Percentiles rank a stretch among this genome's conserved stretches.
These are phyloP conservation scores for Gadopsis bispinosus DNA, from an alignment of 2,797 vertebrate genomes.

Conservation along the genomic window DNA sequence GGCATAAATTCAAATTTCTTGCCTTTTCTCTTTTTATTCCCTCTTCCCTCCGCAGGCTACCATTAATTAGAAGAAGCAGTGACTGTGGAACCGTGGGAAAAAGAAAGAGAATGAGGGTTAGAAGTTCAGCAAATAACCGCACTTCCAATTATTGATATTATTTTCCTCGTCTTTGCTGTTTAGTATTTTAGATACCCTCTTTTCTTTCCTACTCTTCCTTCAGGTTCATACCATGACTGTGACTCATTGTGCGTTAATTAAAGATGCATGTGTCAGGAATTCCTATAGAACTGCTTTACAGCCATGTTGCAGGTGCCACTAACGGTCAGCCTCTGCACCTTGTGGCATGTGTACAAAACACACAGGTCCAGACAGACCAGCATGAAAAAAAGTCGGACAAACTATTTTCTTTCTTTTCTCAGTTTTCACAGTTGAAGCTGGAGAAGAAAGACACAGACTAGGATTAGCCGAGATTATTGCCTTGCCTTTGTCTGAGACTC, in stretches of 20 bases:
- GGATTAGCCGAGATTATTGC: background rate
- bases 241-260: background rate
- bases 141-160: background rate
- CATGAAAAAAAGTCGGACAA: background rate
- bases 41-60: background rate
- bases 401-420: background rate
- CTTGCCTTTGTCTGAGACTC: background rate
- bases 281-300: background rate
- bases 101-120: background rate
- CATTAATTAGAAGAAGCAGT: background rate
- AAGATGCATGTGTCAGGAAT: background rate
- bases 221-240: fast-evolving
- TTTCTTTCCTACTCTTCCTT: background rate
- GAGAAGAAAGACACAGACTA: constrained; percentile 5
- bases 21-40: background rate
- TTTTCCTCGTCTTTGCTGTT: background rate
- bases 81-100: background rate
- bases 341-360: background rate
- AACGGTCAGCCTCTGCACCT: background rate
- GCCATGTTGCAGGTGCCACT: background rate
- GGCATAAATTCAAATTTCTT: background rate
- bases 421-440: constrained; percentile 32
- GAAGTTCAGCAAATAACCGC: constrained; percentile 31
- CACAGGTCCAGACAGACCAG: background rate
- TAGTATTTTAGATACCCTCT: fast-evolving